A percentile compares a stretch with the other conserved stretches of the same genome.
Evolutionary conservation across 2,797 vertebrate genomes (phyloP).

Genomic region (Eidolon dupreanum): DNA sequence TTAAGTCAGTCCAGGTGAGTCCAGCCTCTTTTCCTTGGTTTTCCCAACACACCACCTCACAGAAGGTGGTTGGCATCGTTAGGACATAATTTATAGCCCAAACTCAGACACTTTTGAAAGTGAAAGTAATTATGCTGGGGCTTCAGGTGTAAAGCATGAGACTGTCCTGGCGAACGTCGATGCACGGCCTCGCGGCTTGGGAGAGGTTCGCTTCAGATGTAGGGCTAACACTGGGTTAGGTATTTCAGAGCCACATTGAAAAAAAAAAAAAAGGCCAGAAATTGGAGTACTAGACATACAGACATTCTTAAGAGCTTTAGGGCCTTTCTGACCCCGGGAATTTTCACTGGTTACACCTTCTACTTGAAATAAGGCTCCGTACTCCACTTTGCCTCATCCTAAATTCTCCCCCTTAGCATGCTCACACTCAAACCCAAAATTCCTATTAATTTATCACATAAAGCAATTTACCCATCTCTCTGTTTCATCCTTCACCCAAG

Average conservation of each 20-base stretch:
- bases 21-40: not conserved
- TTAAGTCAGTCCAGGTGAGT: not conserved
- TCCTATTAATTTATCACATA: no score
- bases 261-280: not conserved
- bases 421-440: not conserved
- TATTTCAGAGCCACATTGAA: not conserved
- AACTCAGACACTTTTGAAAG: not conserved
- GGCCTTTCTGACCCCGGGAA: not conserved
- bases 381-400: not conserved
- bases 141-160: accelerated
- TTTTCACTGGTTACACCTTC: not conserved
- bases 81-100: not conserved
- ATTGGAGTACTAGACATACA: accelerated
- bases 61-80: not conserved
- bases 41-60: not conserved
- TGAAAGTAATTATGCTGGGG: not conserved
- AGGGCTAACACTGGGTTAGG: not conserved
- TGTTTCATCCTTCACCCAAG: not conserved
- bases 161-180: not conserved
- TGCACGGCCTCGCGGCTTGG: accelerated
- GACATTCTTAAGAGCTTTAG: not conserved
- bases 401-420: not conserved
- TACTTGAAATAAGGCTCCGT: not conserved
- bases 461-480: not conserved
- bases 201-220: not conserved